Base-by-base conservation (phyloP, 2,113 vertebrate species). In the Dipodomys stephensi region DNA sequence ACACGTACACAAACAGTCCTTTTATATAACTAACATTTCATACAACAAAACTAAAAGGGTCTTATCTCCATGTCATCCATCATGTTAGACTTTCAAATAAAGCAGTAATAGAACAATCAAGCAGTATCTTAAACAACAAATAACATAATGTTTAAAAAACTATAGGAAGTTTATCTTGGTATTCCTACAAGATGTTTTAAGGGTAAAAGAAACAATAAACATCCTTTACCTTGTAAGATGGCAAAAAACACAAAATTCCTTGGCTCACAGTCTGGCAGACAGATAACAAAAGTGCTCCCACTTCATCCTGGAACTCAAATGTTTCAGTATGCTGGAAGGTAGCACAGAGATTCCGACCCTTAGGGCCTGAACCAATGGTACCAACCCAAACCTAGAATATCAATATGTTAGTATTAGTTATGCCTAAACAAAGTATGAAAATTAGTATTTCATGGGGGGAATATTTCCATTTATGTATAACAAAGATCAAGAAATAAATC, bases 261-360 rank as follows among this genome's bases (percentile, higher is more conserved):
- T 98, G 99, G 96, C 98, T 95, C 53, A 99, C 95, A 6, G 97
- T 97, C 94, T 99, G 98, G 73, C 99, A 99, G 44, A 99, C 98
- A 0, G 98, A 98, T 1, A 99, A 98, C 80, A 99, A 96, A 93
- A 99, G 98, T 0, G 96, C 98, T 3, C 99, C 99, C 84, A 99
- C 98, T 97, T 99, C 99, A 39, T 99, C 99, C 97, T 99, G 99
- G 90, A 99, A 99, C 89, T 98, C 97, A 69, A 98, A 99, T 1
- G 99, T 99, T 97, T 99, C 99, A 0, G 98, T 30, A 16, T 99
- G 99, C 96, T 99, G 99, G 97, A 99, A 99, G 0, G 99, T 99
- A 69, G 99, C 99, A 18, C 98, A 98, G 27, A 99, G 94, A 89
- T 97, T 98, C n/a, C 98, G 98, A 73, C 99, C 99, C 0, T 97